phyloP scores from a whole-genome alignment of 2,113 vertebrate genomes.

The Apodemus sylvaticus region DNA sequence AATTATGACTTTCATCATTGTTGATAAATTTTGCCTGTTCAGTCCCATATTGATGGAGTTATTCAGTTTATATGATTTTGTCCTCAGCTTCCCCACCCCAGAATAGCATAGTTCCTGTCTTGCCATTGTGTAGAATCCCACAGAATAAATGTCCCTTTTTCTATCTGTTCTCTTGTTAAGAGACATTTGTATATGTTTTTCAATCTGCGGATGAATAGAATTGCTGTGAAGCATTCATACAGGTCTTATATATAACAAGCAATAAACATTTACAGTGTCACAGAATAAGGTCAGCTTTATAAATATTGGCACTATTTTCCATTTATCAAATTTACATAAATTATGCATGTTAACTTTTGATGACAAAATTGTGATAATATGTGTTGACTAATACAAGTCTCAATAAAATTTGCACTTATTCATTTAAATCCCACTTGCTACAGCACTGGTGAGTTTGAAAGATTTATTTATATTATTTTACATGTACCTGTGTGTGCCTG shows the following conservation, averaged over 20 bases:
- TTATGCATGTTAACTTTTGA: background rate
- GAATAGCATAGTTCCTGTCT: background rate
- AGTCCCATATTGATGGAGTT: background rate
- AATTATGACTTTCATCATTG: background rate
- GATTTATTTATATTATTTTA: background rate
- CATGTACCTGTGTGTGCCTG: background rate
- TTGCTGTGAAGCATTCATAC: background rate
- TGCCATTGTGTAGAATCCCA: background rate
- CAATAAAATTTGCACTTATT: background rate
- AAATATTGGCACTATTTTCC: background rate
- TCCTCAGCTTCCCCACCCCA: background rate
- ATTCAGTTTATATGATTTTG: background rate
- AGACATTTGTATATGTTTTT: background rate
- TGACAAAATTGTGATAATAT: constrained; percentile 29
- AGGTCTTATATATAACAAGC: background rate
- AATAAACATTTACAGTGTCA: background rate
- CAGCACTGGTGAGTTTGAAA: background rate
- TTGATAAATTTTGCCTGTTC: background rate
- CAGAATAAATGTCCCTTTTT: background rate
- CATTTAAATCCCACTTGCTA: background rate
- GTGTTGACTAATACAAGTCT: constrained; percentile 14
- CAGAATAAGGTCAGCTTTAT: background rate
- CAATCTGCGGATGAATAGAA: background rate
- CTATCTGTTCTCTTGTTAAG: background rate
- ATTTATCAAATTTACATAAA: background rate